Evolutionary conservation across 37 sponge, comb jelly and placozoan species (phyloP).

Genomic region (Dysidea cf. avara): DNA sequence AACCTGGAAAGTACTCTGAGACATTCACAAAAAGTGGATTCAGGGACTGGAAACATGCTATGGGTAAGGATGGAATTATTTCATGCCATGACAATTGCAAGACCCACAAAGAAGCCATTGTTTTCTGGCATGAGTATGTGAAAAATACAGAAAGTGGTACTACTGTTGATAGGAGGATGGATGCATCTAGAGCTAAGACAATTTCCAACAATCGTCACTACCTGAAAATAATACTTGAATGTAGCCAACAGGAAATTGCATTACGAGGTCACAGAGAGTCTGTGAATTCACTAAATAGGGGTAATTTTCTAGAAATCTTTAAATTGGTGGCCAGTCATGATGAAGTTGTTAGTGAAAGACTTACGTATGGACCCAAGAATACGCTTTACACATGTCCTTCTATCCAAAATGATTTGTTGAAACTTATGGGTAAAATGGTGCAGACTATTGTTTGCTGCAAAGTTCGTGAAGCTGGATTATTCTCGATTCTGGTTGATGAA

Average conservation of each 20-base stretch:
- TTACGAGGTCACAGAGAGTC: constrained; percentile 11
- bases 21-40: constrained; percentile 2
- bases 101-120: not conserved
- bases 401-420: constrained; percentile 6
- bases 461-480: not conserved
- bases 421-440: constrained; percentile 5
- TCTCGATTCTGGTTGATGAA: constrained; percentile 12
- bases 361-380: constrained; percentile 7
- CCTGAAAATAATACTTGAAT: not conserved
- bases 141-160: not conserved
- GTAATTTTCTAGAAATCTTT: constrained; percentile 9
- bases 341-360: not conserved
- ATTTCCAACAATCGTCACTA: constrained; percentile 12
- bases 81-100: not conserved
- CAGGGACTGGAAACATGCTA: constrained; percentile 24
- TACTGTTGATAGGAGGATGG: not conserved
- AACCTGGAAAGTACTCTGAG: too few relatives aligned
- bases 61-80: constrained; percentile 1
- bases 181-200: not conserved
- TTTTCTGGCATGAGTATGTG: constrained; percentile 10
- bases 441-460: not conserved
- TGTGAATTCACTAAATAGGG: not conserved
- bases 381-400: not conserved
- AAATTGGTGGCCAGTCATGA: constrained; percentile 12
- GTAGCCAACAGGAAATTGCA: constrained; percentile 5